Evolutionary conservation across 2,888 invertebrate genomes (phyloP).

Genomic region (Oconnorella tubifera): DNA sequence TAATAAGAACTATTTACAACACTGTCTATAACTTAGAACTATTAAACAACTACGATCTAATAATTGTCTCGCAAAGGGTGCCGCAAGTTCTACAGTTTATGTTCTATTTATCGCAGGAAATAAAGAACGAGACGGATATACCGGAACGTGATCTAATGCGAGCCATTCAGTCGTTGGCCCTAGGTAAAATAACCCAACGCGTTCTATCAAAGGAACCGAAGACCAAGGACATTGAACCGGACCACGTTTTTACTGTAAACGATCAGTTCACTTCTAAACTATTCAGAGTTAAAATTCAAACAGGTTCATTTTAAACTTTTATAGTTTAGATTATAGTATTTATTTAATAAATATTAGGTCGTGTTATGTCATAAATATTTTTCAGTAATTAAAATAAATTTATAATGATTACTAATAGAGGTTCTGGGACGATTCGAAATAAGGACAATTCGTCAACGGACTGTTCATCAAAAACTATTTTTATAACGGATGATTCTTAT

Average conservation of each 20-base stretch:
- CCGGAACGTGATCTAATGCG: conserved; percentile 95
- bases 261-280: conserved; percentile 97
- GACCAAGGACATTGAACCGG: conserved; percentile 90
- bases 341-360: neutral
- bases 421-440: no score
- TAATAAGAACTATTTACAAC: no score
- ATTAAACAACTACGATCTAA: no score
- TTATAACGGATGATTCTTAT: no score
- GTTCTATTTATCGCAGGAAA: conserved; percentile 68
- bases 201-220: conserved; percentile 90
- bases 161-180: conserved; percentile 92
- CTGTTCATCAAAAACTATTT: no score
- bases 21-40: no score
- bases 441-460: no score
- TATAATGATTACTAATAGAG: no score
- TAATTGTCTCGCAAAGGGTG: no score
- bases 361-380: neutral
- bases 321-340: no score
- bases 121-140: conserved; percentile 94
- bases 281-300: conserved; percentile 70
- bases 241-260: conserved; percentile 86
- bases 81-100: no score
- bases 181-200: conserved; percentile 90
- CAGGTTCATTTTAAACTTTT: conserved; percentile 54
- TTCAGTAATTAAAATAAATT: neutral